These are phyloP conservation scores for Pedetes capensis DNA, from an alignment of 2,113 vertebrate species.

Conservation along the genomic window DNA sequence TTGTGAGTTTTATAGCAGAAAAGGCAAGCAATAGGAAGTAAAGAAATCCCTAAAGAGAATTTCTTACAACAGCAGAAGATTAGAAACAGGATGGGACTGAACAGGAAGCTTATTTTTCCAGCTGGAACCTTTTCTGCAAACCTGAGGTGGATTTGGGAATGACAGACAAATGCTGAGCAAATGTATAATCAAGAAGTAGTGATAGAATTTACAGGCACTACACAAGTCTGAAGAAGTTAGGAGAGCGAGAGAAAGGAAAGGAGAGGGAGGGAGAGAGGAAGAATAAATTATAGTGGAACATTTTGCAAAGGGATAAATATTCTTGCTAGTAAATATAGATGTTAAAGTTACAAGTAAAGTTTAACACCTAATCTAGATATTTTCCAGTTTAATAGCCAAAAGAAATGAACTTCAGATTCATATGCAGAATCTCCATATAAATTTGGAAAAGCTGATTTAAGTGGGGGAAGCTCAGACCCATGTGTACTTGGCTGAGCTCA, in stretches of 20 bases:
- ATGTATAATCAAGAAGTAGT: conserved; percentile 72
- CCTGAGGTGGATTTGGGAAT: conserved; percentile 65
- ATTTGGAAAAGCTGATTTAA: background rate
- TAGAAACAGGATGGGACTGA: conserved; percentile 82
- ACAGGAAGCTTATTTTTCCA: conserved; percentile 84
- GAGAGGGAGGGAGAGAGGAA: accelerated
- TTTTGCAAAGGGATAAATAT: background rate
- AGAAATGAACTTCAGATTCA: background rate
- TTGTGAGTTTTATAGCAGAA: conserved; percentile 82
- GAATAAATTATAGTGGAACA: background rate
- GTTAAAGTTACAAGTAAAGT: background rate
- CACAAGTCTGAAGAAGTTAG: background rate
- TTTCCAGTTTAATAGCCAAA: background rate
- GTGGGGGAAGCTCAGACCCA: background rate
- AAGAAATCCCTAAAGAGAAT: conserved; percentile 72
- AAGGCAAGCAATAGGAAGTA: conserved; percentile 85
- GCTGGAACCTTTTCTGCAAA: conserved; percentile 78
- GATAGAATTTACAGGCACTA: conserved; percentile 64
- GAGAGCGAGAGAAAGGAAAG: background rate
- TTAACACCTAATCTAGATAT: background rate
- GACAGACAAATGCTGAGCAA: conserved; percentile 77
- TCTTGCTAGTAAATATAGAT: background rate
- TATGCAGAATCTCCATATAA: background rate
- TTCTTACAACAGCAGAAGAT: conserved; percentile 79
- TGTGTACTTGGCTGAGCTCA: no score